Conservation (phyloP, 2,797 vertebrate species). For the Molossus molossus region DNA sequence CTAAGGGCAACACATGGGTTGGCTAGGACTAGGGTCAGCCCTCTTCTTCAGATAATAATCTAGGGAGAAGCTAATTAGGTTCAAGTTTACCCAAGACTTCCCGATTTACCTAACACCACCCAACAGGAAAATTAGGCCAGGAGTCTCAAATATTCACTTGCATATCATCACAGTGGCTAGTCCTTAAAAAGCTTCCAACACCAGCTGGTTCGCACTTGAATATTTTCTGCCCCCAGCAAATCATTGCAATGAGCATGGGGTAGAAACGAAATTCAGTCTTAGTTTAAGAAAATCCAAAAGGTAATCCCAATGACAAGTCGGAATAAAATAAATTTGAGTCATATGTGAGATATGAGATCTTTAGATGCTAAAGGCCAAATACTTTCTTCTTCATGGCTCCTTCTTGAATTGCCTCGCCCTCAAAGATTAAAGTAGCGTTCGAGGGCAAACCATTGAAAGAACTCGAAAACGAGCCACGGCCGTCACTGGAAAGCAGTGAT, state of each 20-base stretch:
- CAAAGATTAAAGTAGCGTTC: not conserved
- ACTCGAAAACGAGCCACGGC: not conserved
- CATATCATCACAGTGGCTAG: not conserved
- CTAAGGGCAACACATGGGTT: not conserved
- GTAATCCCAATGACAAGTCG: not conserved
- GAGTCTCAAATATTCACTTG: not conserved
- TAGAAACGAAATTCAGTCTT: constrained; percentile 1
- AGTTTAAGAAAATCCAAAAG: constrained; percentile 41
- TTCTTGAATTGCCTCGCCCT: not conserved
- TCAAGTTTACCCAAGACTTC: constrained; percentile 2
- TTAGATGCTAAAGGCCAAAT: constrained; percentile 11
- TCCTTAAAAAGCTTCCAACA: constrained; percentile 4
- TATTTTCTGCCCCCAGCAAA: not conserved
- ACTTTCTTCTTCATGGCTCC: not conserved
- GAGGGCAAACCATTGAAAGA: not conserved
- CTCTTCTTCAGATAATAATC: constrained; percentile 1
- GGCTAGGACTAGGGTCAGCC: not conserved
- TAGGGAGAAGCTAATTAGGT: not conserved
- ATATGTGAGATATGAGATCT: not conserved
- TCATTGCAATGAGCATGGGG: not conserved
- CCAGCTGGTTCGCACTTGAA: not conserved
- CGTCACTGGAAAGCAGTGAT: not conserved
- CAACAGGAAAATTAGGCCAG: not conserved
- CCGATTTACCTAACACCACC: not conserved
- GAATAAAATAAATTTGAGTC: constrained; percentile 21